Conservation (phyloP, 2,113 vertebrate species). For the Neolamprologus brichardi region DNA sequence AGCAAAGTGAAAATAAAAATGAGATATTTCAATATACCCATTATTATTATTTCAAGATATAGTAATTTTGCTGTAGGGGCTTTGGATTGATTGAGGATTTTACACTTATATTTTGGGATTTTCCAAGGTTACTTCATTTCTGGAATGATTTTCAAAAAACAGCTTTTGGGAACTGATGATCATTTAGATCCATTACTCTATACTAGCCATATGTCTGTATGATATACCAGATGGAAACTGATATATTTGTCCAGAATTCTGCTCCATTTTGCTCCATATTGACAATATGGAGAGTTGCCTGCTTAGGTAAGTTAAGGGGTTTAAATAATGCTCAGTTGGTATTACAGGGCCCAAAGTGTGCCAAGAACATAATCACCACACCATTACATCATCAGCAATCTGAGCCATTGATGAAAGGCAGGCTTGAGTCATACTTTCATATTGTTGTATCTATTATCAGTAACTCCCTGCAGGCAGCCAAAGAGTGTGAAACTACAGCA, state of each 20-base stretch:
- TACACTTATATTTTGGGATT: background rate
- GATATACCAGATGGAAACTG: background rate
- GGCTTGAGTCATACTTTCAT: background rate
- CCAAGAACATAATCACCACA: accelerated
- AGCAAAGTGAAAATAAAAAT: background rate
- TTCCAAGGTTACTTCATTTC: background rate
- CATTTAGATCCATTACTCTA: background rate
- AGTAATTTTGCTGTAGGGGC: background rate
- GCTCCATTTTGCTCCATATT: background rate
- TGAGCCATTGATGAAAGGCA: accelerated
- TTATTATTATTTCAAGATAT: background rate
- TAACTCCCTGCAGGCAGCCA: accelerated
- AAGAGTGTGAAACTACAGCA: background rate
- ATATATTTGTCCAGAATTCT: accelerated
- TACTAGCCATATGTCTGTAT: background rate
- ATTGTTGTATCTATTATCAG: background rate
- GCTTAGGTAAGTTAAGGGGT: accelerated
- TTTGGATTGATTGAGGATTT: background rate
- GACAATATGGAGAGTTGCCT: background rate
- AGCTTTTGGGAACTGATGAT: background rate
- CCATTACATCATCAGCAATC: accelerated
- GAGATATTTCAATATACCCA: background rate
- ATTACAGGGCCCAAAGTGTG: background rate
- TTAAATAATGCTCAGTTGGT: accelerated
- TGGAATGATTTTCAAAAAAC: background rate